phyloP scores from a whole-genome alignment of 1,140 invertebrate genomes.

The Drosophila aff. region DNA sequence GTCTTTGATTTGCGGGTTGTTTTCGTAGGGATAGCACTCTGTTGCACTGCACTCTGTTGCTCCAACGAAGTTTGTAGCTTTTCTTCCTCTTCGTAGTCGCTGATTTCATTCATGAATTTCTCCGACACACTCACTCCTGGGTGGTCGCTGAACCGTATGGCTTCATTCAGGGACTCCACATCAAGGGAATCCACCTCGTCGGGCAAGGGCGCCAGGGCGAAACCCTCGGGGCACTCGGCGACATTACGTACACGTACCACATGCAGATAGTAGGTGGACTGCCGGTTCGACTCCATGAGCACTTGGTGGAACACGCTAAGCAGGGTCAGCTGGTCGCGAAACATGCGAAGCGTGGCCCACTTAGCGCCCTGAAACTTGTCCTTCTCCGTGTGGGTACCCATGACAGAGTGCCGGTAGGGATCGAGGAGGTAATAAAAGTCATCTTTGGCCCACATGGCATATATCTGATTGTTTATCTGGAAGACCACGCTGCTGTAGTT shows the following conservation, averaged over 20 bases:
- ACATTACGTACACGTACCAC: slow-evolving; percentile 57
- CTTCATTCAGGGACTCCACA: slow-evolving; percentile 56
- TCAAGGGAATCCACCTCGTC: slow-evolving; percentile 19
- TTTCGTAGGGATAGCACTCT: too few species aligned
- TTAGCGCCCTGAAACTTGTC: slow-evolving; percentile 20
- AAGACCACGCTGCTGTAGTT: slow-evolving; percentile 56
- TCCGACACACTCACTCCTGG: slow-evolving; percentile 19
- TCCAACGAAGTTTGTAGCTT: slow-evolving; percentile 18
- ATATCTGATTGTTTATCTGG: slow-evolving; percentile 75
- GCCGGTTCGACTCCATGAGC: slow-evolving; percentile 69
- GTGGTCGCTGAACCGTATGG: slow-evolving; percentile 52
- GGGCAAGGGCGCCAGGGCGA: slow-evolving; percentile 23
- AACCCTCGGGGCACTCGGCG: slow-evolving; percentile 48
- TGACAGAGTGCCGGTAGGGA: slow-evolving; percentile 71
- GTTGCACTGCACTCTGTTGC: not conserved
- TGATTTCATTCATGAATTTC: slow-evolving; percentile 35
- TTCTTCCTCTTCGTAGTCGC: slow-evolving; percentile 66
- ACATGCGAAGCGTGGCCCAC: slow-evolving; percentile 77
- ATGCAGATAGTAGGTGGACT: slow-evolving; percentile 59
- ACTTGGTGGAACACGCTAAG: slow-evolving; percentile 71
- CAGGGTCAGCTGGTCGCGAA: slow-evolving; percentile 51
- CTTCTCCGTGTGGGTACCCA: slow-evolving; percentile 22
- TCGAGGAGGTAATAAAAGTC: slow-evolving; percentile 74
- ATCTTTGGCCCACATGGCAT: slow-evolving; percentile 71
- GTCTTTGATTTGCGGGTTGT: not conserved